These are phyloP conservation scores for Ornithorhynchus anatinus DNA, from an alignment of 2,113 vertebrate species.

Conservation along the genomic window DNA sequence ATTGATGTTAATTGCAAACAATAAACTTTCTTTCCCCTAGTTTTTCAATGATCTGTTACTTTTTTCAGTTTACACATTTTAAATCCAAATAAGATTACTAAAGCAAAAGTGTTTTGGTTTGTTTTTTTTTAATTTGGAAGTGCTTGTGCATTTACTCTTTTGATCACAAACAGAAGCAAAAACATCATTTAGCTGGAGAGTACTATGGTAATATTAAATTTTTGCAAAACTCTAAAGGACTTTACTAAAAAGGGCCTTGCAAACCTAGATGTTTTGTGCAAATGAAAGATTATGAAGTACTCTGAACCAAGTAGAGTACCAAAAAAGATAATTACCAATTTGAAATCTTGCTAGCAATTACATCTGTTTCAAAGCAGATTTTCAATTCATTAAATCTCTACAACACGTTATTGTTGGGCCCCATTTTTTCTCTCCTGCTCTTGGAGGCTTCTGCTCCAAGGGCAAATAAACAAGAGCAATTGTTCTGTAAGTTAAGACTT, in stretches of 20 bases:
- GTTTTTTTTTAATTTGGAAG: too few species aligned
- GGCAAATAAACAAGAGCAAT: too few species aligned
- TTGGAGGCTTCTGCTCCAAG: too few species aligned
- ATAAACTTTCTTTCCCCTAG: too few species aligned
- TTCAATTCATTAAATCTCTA: conserved; percentile 62
- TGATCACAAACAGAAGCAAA: too few species aligned
- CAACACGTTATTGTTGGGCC: neutral
- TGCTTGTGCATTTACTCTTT: neutral
- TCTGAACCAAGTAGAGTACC: conserved; percentile 58
- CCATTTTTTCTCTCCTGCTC: too few species aligned
- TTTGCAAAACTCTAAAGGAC: conserved; percentile 1
- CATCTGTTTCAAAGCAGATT: conserved; percentile 59
- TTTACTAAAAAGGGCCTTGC: conserved; percentile 3
- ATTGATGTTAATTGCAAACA: too few species aligned
- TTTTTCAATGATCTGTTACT: too few species aligned
- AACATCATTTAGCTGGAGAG: neutral
- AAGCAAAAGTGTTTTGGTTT: too few species aligned
- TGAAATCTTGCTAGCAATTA: conserved; percentile 55
- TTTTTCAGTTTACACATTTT: too few species aligned
- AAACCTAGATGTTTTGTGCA: conserved; percentile 66
- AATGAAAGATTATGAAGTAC: conserved; percentile 62
- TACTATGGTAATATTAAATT: neutral
- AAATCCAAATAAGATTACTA: too few species aligned
- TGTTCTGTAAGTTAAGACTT: too few species aligned
- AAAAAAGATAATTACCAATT: conserved; percentile 59